Conservation (phyloP, 2,113 vertebrate species). For the Promerops cafer region DNA sequence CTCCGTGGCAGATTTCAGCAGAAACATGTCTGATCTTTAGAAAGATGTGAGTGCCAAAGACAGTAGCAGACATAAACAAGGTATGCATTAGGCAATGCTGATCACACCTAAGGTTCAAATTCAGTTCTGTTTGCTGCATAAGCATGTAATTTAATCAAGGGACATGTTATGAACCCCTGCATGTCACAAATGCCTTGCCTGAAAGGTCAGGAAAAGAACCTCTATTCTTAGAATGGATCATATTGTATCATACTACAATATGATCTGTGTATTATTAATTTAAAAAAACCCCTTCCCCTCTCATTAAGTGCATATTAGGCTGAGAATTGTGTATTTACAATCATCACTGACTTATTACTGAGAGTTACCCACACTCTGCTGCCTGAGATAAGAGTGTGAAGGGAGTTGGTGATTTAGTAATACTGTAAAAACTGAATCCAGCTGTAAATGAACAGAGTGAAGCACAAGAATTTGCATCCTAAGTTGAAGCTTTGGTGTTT, state of each 20-base stretch:
- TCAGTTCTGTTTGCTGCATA: neutral
- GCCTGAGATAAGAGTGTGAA: neutral
- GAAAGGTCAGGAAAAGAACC: neutral
- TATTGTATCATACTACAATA: neutral
- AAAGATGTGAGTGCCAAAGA: neutral
- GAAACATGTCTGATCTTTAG: neutral
- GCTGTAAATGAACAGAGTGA: neutral
- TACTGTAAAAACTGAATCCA: neutral
- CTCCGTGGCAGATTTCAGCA: neutral
- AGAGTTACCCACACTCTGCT: neutral
- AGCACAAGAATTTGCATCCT: neutral
- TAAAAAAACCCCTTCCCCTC: accelerated
- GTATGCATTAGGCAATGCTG: neutral
- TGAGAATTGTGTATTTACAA: neutral
- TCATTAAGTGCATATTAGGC: neutral
- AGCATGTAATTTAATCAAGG: neutral
- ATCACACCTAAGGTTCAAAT: neutral
- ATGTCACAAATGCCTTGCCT: neutral
- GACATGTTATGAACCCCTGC: neutral
- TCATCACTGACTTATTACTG: neutral
- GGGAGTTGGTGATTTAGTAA: neutral
- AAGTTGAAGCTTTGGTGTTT: neutral
- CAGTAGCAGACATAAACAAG: neutral
- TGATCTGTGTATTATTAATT: neutral
- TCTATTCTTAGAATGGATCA: neutral